Conservation (phyloP, 2,888 invertebrate genomes). For the Aporophyla lueneburgensis region DNA sequence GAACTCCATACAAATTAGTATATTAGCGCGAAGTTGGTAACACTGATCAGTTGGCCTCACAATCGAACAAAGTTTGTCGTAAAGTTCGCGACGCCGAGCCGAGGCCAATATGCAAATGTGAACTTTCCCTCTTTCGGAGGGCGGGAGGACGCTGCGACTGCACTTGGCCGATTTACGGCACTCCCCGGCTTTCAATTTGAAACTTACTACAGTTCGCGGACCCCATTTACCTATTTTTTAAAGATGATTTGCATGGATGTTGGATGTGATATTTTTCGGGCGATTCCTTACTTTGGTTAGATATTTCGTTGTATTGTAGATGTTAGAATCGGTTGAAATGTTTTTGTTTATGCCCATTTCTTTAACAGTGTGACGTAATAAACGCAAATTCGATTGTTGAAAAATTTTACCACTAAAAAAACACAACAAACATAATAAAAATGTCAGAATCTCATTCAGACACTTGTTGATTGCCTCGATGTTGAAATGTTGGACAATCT, state of each 20-base stretch:
- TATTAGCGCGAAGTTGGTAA: conserved; percentile 55
- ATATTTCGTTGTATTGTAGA: background rate
- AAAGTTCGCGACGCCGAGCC: conserved; percentile 70
- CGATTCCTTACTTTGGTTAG: background rate
- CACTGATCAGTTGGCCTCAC: conserved; percentile 53
- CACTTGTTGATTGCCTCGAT: conserved; percentile 52
- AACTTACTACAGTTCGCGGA: conserved; percentile 71
- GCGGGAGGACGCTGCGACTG: conserved; percentile 73
- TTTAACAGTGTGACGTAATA: background rate
- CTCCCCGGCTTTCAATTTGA: conserved; percentile 78
- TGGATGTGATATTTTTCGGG: conserved; percentile 12
- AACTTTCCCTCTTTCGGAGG: conserved; percentile 85
- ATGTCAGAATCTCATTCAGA: conserved; percentile 11
- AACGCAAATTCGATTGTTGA: background rate
- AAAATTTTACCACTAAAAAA: background rate
- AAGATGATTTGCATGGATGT: conserved; percentile 26
- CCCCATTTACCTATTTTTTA: conserved; percentile 38
- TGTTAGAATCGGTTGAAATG: background rate
- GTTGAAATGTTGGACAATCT: background rate
- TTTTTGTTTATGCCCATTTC: background rate
- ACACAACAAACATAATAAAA: conserved; percentile 1
- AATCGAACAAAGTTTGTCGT: conserved; percentile 71
- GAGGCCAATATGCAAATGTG: conserved; percentile 86
- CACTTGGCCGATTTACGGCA: conserved; percentile 88
- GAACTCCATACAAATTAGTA: conserved; percentile 47